Percentiles rank a stretch among this genome's conserved stretches.
phyloP scores from a whole-genome alignment of 2,888 invertebrate genomes.

The Tromatobia lineatoria region DNA sequence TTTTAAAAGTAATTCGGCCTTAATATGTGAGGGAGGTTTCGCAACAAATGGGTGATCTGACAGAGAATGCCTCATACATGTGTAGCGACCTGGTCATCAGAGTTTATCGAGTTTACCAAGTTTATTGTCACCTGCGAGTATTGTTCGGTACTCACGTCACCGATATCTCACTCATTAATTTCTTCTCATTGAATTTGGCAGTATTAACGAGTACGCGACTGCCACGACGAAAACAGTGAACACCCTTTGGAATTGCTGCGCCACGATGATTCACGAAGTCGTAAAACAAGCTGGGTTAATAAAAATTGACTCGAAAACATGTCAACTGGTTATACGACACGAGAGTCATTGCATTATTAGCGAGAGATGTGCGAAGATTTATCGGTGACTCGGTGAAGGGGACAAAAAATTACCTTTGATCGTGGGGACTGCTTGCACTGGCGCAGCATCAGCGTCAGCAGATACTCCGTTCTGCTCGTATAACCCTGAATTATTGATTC shows the following conservation, averaged over 20 bases:
- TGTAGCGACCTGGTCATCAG: constrained; percentile 37
- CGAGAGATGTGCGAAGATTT: constrained; percentile 54
- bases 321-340: constrained; percentile 41
- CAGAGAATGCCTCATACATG: constrained; percentile 31
- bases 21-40: too few species aligned
- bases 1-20: too few species aligned
- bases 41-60: too few species aligned
- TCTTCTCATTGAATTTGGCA: constrained; percentile 26
- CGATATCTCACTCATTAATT: constrained; percentile 32
- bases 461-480: constrained; percentile 31
- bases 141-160: neutral
- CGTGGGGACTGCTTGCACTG: constrained; percentile 19
- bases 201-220: constrained; percentile 35
- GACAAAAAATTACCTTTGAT: constrained; percentile 42
- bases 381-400: constrained; percentile 48
- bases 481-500: constrained; percentile 68
- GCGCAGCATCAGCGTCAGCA: constrained; percentile 36
- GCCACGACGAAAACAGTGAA: neutral
- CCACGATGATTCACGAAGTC: constrained; percentile 19
- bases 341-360: constrained; percentile 60
- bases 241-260: neutral
- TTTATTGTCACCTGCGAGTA: constrained; percentile 47
- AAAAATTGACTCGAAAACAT: constrained; percentile 50
- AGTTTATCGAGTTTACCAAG: constrained; percentile 50
- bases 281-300: constrained; percentile 51